Base-by-base conservation (phyloP, 2,797 vertebrate species). In the Hydrolagus colliei region DNA sequence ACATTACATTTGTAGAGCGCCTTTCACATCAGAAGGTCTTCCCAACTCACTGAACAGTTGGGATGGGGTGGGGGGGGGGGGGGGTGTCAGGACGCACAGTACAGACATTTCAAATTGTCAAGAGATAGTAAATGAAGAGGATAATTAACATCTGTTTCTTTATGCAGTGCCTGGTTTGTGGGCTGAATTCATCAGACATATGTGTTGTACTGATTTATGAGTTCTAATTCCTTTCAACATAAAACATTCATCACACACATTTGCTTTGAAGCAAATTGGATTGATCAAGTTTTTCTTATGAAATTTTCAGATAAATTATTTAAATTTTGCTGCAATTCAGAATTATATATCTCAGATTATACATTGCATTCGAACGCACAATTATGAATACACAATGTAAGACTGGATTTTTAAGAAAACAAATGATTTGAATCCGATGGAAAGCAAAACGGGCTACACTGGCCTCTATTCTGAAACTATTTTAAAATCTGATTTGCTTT, bases 401-500 rank as follows among this genome's bases (percentile, higher is more conserved):
- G 16, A 59, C 35, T 76, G 41, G 2, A 2, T 52, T 52, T 52
- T 52, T 52, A 52, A 52, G 52, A 76, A 76, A 32, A 67, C 10
- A 14, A 22, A 7, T 22, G 27, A 32, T 18, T 82, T 67, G 41
- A 80, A 68, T 79, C 61, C 63, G 61, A 79, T 63, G 61, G 2
- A 77, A 77, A 77, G 61, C 61, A 79, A 79, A 27, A 4, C 63
- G 76, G 63, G 18, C 9, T 20, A 78, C 12, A 11, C 52, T 52
- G 62, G 11, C 52, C 9, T 76, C 20, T 10, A 76, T 59, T 76
- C 52, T 76, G 16, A 59, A 18, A 32, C 61, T 65, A 80, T 59
- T 80, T 79, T 27, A 27, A 65, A 80, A 80, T 27, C 59, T 1
- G 61, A 77, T 59, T 77, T 77, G 61, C 75, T n/a, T n/a, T 18